These are phyloP conservation scores for Pissodes strobi DNA, from an alignment of 1,140 invertebrate genomes.

Conservation along the genomic window DNA sequence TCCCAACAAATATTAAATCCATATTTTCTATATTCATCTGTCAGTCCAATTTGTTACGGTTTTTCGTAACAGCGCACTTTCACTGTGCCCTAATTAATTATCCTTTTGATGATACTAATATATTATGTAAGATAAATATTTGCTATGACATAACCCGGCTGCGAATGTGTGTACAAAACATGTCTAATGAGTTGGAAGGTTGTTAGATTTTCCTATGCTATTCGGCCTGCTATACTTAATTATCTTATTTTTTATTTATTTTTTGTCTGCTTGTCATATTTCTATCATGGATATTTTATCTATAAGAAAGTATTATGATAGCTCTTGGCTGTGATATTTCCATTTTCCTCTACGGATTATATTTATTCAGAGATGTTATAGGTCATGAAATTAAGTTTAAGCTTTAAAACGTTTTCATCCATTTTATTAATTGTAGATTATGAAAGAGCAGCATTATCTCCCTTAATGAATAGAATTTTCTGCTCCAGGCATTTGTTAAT, in stretches of 20 bases:
- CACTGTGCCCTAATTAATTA: constrained; percentile 22
- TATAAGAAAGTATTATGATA: too few relatives aligned
- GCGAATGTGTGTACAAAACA: constrained; percentile 20
- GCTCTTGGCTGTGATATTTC: too few relatives aligned
- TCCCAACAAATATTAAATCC: constrained; percentile 35
- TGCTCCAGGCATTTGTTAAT: too few relatives aligned
- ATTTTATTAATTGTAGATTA: too few relatives aligned
- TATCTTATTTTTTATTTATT: constrained; percentile 18
- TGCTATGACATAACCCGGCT: constrained; percentile 12
- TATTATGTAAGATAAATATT: constrained; percentile 31
- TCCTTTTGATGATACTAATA: constrained; percentile 15
- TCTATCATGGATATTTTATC: too few relatives aligned
- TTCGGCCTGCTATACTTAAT: constrained; percentile 12
- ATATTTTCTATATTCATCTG: constrained; percentile 26
- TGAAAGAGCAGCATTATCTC: too few relatives aligned
- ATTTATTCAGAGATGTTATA: too few relatives aligned
- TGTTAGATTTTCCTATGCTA: constrained; percentile 9
- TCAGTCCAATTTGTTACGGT: constrained; percentile 27
- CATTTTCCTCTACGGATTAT: too few relatives aligned
- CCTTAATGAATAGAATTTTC: too few relatives aligned
- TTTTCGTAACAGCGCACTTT: constrained; percentile 13
- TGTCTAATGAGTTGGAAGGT: constrained; percentile 16
- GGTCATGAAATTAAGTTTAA: too few relatives aligned
- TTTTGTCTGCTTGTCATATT: too few relatives aligned
- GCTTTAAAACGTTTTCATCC: too few relatives aligned